phyloP scores from a whole-genome alignment of 2,797 vertebrate genomes.

The Glyptemys insculpta region DNA sequence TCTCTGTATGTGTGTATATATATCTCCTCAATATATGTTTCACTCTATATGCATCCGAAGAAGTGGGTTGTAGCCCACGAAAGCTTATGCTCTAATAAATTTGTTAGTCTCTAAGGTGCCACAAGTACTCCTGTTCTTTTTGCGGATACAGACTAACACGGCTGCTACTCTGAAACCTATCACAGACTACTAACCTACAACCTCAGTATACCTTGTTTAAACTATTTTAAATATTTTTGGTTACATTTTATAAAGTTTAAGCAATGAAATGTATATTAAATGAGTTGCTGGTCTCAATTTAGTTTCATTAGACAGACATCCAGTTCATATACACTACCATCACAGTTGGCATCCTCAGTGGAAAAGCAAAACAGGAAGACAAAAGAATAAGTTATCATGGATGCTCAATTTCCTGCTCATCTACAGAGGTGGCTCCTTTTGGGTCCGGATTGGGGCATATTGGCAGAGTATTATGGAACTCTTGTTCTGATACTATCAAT shows the following conservation, averaged over 20 bases:
- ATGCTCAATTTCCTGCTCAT: neutral
- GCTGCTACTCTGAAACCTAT: too few relatives aligned
- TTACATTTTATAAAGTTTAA: neutral
- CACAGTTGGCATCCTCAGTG: neutral
- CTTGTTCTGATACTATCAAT: neutral
- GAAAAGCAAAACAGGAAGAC: neutral
- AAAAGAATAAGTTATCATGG: neutral
- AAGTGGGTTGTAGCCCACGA: too few relatives aligned
- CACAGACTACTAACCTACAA: too few relatives aligned
- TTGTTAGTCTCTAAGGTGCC: too few relatives aligned
- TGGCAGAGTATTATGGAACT: neutral
- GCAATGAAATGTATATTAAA: neutral
- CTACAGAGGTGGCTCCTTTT: too few relatives aligned
- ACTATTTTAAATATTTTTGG: neutral
- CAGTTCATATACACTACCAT: neutral
- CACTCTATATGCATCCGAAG: too few relatives aligned
- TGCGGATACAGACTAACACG: too few relatives aligned
- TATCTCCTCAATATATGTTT: too few relatives aligned
- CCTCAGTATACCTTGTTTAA: neutral
- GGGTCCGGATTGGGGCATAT: neutral
- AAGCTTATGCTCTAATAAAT: too few relatives aligned
- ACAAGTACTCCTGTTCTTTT: too few relatives aligned
- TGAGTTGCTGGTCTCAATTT: neutral
- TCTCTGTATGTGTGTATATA: too few relatives aligned
- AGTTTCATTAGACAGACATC: neutral